These are phyloP conservation scores for Eulemur albifrons DNA, from an alignment of 2,797 vertebrate genomes.

Conservation along the genomic window DNA sequence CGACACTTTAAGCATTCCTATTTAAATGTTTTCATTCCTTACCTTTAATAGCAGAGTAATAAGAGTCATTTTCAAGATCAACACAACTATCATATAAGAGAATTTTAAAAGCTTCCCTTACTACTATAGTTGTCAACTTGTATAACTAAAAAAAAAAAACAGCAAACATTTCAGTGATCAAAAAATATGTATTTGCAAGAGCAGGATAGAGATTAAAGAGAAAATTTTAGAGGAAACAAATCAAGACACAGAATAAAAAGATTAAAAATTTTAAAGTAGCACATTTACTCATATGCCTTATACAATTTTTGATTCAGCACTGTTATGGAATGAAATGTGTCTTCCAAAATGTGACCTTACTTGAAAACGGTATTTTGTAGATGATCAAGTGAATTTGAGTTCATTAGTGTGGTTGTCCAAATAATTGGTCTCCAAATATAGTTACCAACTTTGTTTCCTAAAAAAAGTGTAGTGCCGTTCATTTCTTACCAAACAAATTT, in stretches of 20 bases:
- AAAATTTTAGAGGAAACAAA: neutral
- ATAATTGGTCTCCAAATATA: neutral
- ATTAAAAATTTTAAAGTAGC: neutral
- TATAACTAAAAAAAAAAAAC: neutral
- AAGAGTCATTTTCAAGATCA: neutral
- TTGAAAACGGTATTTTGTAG: neutral
- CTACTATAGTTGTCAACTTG: neutral
- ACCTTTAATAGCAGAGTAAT: neutral
- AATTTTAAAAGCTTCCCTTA: neutral
- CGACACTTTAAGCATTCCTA: neutral
- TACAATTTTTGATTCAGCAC: neutral
- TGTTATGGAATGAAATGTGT: neutral
- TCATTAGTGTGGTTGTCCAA: neutral
- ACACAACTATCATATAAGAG: neutral
- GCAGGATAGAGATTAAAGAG: neutral
- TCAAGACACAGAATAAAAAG: neutral
- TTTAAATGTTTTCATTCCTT: neutral
- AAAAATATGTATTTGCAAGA: neutral
- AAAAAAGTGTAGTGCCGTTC: neutral
- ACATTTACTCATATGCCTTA: neutral
- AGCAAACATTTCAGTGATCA: neutral
- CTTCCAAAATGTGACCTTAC: neutral
- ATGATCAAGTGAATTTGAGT: neutral
- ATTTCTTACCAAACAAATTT: neutral
- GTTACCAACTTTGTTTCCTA: neutral